Evolutionary conservation across 1,140 invertebrate species (phyloP), one percentile per base, ranked within the genome.

Genomic region (Alviniconcha marisindica): DNA sequence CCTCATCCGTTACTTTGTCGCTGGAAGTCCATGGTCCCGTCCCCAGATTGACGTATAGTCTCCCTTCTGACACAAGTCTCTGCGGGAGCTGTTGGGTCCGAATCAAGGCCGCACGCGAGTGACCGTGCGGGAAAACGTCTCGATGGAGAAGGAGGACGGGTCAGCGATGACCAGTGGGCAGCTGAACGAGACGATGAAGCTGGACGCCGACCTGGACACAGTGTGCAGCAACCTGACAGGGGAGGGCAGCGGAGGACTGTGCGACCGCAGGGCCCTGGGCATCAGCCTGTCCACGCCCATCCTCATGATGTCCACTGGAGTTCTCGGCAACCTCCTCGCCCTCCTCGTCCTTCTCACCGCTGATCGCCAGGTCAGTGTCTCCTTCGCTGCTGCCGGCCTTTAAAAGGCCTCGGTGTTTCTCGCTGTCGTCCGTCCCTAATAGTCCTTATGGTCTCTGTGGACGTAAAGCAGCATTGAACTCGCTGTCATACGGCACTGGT

Each of bases 271-370:
- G 24, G 88, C 84, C 15, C 82, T 88, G 24, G 88, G 87, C 7
- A 89, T 91, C 44, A 90, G 84, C 69, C 60, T 91, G 48, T 88
- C 88, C 10, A 89, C 89, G 4, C 91, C 91, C 3, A 89, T 91
- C 2, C 36, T 88, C 0, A 91, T 91, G 89, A 84, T 88, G 80
- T 78, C 88, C 0, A 81, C 88, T 5, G 92, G 92, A n/a, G 85
- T 92, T 44, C 73, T 92, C 33, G 92, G 92, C 78, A 93, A 93
- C 84, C 86, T 91, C 18, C 84, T 92, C 40, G 93, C 93, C 10
- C 85, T 93, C 15, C 80, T 91, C 14, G 91, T 93, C n/a, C 87
- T 93, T 18, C 91, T 92, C 78, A 90, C 90, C 0, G 88, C 88
- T 3, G 83, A 82, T 21, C 87, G 83, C 56, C 88, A 91, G 77